Evolutionary conservation across 2,888 invertebrate species (phyloP), one percentile per base, ranked within the genome.

Genomic region (Apamea epomidion): DNA sequence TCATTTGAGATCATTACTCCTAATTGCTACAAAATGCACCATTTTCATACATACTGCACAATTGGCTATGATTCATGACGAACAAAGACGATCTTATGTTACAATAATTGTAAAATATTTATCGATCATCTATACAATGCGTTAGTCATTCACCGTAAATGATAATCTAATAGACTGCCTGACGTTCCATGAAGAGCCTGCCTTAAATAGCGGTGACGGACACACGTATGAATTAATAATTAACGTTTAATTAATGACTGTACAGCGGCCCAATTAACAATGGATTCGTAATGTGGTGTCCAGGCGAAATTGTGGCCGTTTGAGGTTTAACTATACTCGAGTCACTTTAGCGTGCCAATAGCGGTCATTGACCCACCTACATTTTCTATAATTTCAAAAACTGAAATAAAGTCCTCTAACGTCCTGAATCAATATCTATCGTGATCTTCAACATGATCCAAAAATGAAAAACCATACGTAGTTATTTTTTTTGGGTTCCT

Each of bases 51-150:
- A 76, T 73, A 84, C 75, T 48, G 67, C 81, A 80, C 74, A 76
- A 86, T 77, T 84, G 70, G 77, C 72, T 72, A 86, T 92, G 91
- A 91, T 83, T 91, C 90, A 91, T 87, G 87, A 90, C 84, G 91
- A 86, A 88, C 89, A 91, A 87, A 91, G 91, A 91, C 89, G 90
- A 87, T 74, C 72, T 72, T 80, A 72, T 90, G 89, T 87, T 90
- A 91, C 90, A 92, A 91, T 92, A 91, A 91, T 91, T 92, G 88
- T 92, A 54, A 71, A 54, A 76, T 78, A 83, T 62, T 82, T 91
- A 92, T 93, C 92, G 92, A 91, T 91, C 88, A 83, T 83, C 86
- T 88, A 91, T 90, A 92, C 72, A 87, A 82, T 32, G 71, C 83
- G 87, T 93, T 91, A 93, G 88, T 93, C 92, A 93, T 82, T 80